A percentile compares a stretch with the other conserved stretches of the same genome.
Conservation (phyloP, 2,113 vertebrate species). For the Strigops habroptila region DNA sequence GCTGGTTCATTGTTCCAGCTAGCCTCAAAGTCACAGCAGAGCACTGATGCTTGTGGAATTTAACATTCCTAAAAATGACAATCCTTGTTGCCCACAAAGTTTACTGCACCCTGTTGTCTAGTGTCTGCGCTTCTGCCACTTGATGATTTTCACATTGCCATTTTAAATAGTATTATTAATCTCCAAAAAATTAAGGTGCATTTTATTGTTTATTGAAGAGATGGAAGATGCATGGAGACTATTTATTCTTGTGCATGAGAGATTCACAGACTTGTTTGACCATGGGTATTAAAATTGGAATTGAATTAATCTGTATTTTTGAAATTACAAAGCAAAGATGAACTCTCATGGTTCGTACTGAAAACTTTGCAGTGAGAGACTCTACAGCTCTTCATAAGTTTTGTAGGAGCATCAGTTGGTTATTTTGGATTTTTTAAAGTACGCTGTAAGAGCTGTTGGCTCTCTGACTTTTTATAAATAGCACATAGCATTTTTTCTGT, state of each 20-base stretch:
- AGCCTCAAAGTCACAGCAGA: background rate
- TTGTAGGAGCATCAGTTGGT: background rate
- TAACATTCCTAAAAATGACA: background rate
- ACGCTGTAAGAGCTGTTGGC: background rate
- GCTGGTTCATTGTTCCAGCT: background rate
- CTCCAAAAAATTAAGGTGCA: background rate
- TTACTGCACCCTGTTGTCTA: background rate
- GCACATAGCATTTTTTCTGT: background rate
- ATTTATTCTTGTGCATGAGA: background rate
- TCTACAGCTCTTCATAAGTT: background rate
- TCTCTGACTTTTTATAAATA: background rate
- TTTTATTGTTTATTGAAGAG: background rate
- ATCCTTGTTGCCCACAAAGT: background rate
- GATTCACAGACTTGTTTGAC: background rate
- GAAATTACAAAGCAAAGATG: background rate
- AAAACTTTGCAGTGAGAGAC: background rate
- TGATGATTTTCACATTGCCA: background rate
- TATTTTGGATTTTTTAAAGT: background rate
- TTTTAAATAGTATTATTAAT: background rate
- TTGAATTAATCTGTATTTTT: background rate
- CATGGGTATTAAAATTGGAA: background rate
- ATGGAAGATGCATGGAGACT: background rate
- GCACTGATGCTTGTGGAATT: background rate
- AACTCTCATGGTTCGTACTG: background rate
- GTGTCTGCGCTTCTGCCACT: background rate